phyloP scores from a whole-genome alignment of 2,888 invertebrate species.

The Plebejus argus region DNA sequence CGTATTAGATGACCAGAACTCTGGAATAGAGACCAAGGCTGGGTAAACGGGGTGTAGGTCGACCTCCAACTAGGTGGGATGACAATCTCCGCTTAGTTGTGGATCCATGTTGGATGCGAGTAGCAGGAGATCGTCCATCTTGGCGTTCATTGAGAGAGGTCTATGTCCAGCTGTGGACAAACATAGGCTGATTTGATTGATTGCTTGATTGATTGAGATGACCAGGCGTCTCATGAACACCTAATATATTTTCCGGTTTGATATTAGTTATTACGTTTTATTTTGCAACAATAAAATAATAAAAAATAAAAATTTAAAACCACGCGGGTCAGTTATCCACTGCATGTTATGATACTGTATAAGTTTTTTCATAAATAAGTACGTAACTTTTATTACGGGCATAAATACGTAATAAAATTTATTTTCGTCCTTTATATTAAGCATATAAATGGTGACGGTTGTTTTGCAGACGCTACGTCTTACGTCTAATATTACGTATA shows the following conservation, averaged over 20 bases:
- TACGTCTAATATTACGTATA: not conserved
- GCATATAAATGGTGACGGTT: not conserved
- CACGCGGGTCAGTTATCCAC: not conserved
- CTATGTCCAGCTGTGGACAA: too few species aligned
- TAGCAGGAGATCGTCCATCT: too few species aligned
- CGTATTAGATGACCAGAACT: not conserved
- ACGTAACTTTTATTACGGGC: not conserved
- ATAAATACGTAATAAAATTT: slow-evolving; percentile 5
- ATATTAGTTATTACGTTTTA: not conserved
- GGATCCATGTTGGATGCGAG: too few species aligned
- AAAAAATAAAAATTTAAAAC: not conserved
- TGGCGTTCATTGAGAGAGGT: too few species aligned
- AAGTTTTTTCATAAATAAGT: not conserved
- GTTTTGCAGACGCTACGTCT: slow-evolving; percentile 1
- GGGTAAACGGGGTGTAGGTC: too few species aligned
- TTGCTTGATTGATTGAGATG: not conserved
- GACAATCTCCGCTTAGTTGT: too few species aligned
- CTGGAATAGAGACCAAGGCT: too few species aligned
- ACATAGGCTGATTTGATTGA: too few species aligned
- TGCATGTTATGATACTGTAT: not conserved
- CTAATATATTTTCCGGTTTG: not conserved
- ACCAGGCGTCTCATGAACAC: slow-evolving; percentile 7
- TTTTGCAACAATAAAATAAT: not conserved
- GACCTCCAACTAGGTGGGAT: too few species aligned
- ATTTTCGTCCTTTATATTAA: not conserved